Conservation (phyloP, 2,888 invertebrate species). For the Caradrina clavipalpis region DNA sequence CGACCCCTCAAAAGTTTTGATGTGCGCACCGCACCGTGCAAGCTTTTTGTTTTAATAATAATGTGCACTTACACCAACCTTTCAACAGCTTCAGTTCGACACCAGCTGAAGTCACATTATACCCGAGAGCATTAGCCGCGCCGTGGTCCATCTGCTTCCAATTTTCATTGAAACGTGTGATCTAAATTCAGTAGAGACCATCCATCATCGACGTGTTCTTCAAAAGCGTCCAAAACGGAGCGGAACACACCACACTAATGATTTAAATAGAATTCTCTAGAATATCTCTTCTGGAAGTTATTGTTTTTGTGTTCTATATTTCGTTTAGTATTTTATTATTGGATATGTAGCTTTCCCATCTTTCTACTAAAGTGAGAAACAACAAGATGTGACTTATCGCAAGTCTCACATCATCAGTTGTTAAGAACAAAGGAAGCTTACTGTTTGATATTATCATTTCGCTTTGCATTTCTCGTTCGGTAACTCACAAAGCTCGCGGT, state of each 20-base stretch:
- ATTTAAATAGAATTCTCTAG: constrained; percentile 32
- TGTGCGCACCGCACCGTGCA: background rate
- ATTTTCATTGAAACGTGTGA: constrained; percentile 51
- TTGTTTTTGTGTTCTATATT: constrained; percentile 27
- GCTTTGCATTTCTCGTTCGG: constrained; percentile 9
- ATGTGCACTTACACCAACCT: background rate
- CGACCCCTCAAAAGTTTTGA: background rate
- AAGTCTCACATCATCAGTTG: constrained; percentile 22
- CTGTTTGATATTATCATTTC: constrained; percentile 27
- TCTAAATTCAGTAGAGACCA: constrained; percentile 45
- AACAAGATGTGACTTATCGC: background rate
- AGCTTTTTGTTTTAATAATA: background rate
- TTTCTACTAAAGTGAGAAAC: background rate
- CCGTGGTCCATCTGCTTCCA: constrained; percentile 46
- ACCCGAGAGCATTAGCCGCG: background rate
- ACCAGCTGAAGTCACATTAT: background rate
- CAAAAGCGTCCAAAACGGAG: constrained; percentile 42
- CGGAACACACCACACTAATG: constrained; percentile 19
- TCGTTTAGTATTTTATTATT: background rate
- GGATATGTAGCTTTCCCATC: background rate
- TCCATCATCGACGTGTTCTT: constrained; percentile 53
- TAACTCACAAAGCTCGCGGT: constrained; percentile 12
- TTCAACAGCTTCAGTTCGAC: background rate
- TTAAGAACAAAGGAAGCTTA: constrained; percentile 27
- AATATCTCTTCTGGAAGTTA: constrained; percentile 7